Evolutionary conservation across 2,113 vertebrate species (phyloP), one percentile per base, ranked within the genome.

Genomic region (Ailuropoda melanoleuca): DNA sequence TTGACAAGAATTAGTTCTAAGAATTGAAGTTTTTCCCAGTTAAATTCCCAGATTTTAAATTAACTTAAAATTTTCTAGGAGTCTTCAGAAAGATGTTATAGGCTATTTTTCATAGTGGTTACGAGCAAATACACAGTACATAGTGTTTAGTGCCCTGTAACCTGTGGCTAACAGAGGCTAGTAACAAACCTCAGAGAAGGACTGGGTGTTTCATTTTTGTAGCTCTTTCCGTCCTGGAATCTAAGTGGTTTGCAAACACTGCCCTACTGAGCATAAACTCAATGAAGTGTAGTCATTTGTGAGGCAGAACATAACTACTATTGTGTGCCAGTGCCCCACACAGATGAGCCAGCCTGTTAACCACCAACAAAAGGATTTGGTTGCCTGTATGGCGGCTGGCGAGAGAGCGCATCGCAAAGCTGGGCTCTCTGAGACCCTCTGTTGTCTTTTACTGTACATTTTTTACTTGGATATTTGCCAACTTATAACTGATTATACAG

Each of bases 211-310:
- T 98, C 97, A n/a, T 95, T 97, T 98, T 85, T 86, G 96, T 96
- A 98, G 97, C 75, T 97, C 95, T 96, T 98, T 98, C 96, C 85
- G 7, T 95, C 90, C 90, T 98, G 97, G 96, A 97, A 97, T 97
- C 96, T 97, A 98, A 98, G 97, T 98, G 97, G 97, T 98, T 98
- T 97, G 97, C 97, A 97, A 98, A 97, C 95, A 98, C 94, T 97
- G 94, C 77, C 13, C 92, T 88, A 97, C 97, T 97, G 97, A 97
- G 97, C 64, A 90, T 90, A 94, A 94, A 95, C 94, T 96, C 97
- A 90, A 66, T 94, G 97, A 92, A 97, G 90, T 86, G 74, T 68
- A 97, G 97, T 97, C 92, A 77, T 94, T 93, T 95, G 97, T 91
- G 84, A 97, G 90, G 72, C 50, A 48, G 97, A 97, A 98, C 93